Conservation (phyloP, 2,797 vertebrate species). For the Steatocranus sp. region DNA sequence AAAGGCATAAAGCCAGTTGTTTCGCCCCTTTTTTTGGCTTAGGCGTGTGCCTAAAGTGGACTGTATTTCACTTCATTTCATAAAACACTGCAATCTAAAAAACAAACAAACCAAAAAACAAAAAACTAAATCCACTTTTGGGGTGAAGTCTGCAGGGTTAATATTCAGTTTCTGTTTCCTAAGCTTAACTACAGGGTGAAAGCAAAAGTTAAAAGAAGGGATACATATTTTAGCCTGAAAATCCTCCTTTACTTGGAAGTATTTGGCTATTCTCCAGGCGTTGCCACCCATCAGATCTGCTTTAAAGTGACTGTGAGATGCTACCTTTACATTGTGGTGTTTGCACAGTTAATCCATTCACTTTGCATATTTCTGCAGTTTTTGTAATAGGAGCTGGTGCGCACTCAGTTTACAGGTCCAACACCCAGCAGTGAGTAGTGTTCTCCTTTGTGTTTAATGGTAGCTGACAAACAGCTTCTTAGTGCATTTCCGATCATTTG, state of each 20-base stretch:
- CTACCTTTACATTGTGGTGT: neutral
- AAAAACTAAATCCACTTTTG: neutral
- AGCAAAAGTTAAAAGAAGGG: neutral
- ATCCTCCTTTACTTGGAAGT: rapidly evolving
- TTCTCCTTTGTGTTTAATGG: neutral
- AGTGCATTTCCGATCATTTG: neutral
- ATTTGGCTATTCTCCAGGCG: neutral
- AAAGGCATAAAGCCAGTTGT: neutral
- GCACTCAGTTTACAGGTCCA: neutral
- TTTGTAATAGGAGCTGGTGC: neutral
- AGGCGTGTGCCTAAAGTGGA: rapidly evolving
- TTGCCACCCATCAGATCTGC: neutral
- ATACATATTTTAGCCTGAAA: neutral
- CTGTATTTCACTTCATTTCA: neutral
- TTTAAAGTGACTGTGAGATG: neutral
- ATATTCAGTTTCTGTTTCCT: neutral
- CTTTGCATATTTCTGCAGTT: neutral
- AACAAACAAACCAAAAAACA: neutral
- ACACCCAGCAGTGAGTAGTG: neutral
- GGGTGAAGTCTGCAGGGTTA: neutral
- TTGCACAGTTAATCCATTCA: neutral
- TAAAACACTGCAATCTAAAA: neutral
- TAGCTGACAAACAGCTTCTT: neutral
- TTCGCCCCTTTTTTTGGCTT: neutral
- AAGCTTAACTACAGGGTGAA: neutral